These are phyloP conservation scores for Heloderma charlesbogerti DNA, from an alignment of 2,113 vertebrate species.

Conservation along the genomic window DNA sequence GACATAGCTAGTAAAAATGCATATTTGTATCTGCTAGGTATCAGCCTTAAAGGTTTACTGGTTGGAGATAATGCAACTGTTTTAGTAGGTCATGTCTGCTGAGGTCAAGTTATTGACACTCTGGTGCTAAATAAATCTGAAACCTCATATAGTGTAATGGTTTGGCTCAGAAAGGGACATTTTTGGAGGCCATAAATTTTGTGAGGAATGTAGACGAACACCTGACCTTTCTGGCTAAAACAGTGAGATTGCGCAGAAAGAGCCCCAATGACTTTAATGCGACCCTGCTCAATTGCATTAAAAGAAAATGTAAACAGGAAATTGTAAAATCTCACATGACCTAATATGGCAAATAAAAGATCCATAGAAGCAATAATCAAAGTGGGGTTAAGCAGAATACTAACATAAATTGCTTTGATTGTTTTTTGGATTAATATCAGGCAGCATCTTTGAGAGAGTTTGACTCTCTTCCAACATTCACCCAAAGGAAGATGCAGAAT, in stretches of 20 bases:
- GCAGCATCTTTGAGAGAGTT: not conserved
- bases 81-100: not conserved
- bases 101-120: not conserved
- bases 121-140: not conserved
- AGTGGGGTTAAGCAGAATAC: conserved; percentile 17
- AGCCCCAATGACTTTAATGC: not conserved
- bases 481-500: not conserved
- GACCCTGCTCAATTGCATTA: not conserved
- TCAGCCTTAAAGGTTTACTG: not conserved
- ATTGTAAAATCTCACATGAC: not conserved
- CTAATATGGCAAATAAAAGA: not conserved
- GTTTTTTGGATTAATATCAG: not conserved
- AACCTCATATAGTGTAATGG: not conserved
- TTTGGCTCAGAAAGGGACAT: not conserved
- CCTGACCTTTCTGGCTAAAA: not conserved
- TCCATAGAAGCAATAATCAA: conserved; percentile 8
- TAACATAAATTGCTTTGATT: not conserved
- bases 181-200: not conserved
- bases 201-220: not conserved
- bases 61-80: not conserved
- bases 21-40: not conserved
- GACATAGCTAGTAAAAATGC: not conserved
- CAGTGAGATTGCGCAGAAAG: not conserved
- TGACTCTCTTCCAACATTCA: conserved; percentile 20
- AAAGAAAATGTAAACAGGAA: conserved; percentile 39